phyloP scores from a whole-genome alignment of 2,797 vertebrate genomes.

The Leptatherina wallacei region DNA sequence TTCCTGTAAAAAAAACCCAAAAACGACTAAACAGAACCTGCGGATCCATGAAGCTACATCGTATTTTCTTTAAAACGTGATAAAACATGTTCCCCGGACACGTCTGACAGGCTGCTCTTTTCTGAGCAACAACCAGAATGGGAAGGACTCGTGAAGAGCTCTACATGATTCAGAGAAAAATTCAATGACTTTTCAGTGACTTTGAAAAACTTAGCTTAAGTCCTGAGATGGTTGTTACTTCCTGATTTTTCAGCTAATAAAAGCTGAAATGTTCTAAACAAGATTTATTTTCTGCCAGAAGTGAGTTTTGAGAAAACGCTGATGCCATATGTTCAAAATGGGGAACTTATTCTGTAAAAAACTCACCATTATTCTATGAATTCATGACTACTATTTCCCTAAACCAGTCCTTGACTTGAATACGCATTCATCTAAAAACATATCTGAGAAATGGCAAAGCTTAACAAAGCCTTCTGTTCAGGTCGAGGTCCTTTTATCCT shows the following conservation, averaged over 20 bases:
- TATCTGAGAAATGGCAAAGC: background rate
- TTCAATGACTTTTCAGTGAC: constrained; percentile 48
- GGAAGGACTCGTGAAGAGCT: constrained; percentile 21
- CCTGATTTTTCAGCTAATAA: constrained; percentile 28
- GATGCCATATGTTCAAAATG: background rate
- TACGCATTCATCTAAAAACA: background rate
- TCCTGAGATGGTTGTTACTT: constrained; percentile 39
- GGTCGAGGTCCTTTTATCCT: background rate
- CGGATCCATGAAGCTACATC: background rate
- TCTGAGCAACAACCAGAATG: constrained; percentile 24
- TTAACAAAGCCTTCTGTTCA: background rate
- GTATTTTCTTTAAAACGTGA: constrained; percentile 45
- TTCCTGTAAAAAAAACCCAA: background rate
- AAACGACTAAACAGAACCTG: constrained; percentile 6
- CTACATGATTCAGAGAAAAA: constrained; percentile 14
- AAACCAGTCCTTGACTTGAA: background rate
- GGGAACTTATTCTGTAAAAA: background rate
- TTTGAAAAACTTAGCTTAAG: constrained; percentile 43
- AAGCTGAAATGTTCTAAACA: constrained; percentile 31
- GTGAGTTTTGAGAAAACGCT: background rate
- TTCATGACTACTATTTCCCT: background rate
- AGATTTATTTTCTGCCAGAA: constrained; percentile 25
- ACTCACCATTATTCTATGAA: background rate
- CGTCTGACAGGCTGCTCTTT: constrained; percentile 46
- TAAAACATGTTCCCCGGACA: constrained; percentile 49